These are phyloP conservation scores for Prorops nasuta DNA, from an alignment of 1,140 invertebrate genomes.

Conservation along the genomic window DNA sequence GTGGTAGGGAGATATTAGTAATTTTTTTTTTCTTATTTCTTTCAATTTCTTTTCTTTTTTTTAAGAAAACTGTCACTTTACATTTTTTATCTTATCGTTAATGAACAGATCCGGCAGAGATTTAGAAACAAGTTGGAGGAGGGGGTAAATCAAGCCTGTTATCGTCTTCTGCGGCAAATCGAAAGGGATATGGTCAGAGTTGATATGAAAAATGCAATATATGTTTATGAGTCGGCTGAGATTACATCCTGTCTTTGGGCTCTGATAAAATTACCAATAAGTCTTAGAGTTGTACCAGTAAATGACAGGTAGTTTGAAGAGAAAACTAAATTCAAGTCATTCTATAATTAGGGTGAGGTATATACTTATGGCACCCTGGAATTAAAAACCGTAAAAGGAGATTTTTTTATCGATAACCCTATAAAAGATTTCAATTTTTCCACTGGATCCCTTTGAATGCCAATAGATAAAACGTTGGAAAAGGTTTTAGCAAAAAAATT, in stretches of 20 bases:
- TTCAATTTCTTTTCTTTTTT: too few relatives aligned
- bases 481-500: too few relatives aligned
- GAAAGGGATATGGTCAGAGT: slow-evolving; percentile 54
- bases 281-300: slow-evolving; percentile 35
- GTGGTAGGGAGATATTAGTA: too few relatives aligned
- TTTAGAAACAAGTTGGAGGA: slow-evolving; percentile 53
- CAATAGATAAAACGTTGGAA: too few relatives aligned
- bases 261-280: slow-evolving; percentile 52
- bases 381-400: background rate
- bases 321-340: too few relatives aligned
- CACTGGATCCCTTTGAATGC: too few relatives aligned
- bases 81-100: background rate
- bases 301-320: slow-evolving; percentile 44
- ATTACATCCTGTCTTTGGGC: slow-evolving; percentile 58
- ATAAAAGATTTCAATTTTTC: background rate
- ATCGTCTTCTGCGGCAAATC: slow-evolving; percentile 57
- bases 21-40: too few relatives aligned
- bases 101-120: slow-evolving; percentile 42
- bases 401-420: background rate
- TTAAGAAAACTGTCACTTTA: background rate
- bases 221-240: slow-evolving; percentile 47
- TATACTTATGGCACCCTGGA: too few relatives aligned
- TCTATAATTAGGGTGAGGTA: too few relatives aligned
- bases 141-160: slow-evolving; percentile 56
- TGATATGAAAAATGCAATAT: slow-evolving; percentile 55